Percentiles rank a stretch among this genome's conserved stretches.
phyloP scores from a whole-genome alignment of 2,113 vertebrate genomes.

The Oophaga pumilio region DNA sequence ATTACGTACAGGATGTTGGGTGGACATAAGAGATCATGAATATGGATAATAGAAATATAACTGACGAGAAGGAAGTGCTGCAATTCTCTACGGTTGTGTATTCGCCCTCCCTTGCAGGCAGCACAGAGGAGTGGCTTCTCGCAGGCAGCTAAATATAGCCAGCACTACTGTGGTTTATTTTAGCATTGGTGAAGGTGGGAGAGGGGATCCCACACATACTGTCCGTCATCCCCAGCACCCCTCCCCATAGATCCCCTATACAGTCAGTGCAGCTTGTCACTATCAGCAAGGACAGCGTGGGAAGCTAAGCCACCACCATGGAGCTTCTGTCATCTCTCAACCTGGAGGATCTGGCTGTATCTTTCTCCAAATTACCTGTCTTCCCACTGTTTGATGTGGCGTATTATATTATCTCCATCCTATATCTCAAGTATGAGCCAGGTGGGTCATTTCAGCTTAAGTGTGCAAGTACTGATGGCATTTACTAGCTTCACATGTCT shows the following conservation, averaged over 20 bases:
- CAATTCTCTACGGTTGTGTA: neutral
- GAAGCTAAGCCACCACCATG: slow-evolving; percentile 74
- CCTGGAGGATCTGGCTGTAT: slow-evolving; percentile 83
- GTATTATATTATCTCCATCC: slow-evolving; percentile 94
- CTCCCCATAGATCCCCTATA: neutral
- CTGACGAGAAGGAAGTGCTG: slow-evolving; percentile 1
- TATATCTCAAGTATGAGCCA: slow-evolving; percentile 97
- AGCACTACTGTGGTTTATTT: slow-evolving; percentile 18
- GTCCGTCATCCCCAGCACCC: neutral
- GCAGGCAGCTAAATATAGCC: slow-evolving; percentile 48
- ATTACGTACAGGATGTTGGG: neutral
- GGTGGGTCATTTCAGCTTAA: slow-evolving; percentile 73
- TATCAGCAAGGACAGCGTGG: slow-evolving; percentile 26
- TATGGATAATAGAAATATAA: neutral
- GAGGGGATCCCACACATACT: slow-evolving; percentile 4
- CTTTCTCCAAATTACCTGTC: slow-evolving; percentile 89
- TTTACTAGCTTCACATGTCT: neutral
- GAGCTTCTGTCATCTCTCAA: slow-evolving; percentile 83
- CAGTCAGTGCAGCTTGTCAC: slow-evolving; percentile 28
- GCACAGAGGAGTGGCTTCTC: slow-evolving; percentile 43
- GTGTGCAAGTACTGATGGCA: neutral
- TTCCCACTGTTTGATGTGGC: slow-evolving; percentile 94
- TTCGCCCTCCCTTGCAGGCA: neutral
- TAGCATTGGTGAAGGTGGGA: slow-evolving; percentile 27
- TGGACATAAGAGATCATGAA: neutral